Base-by-base conservation (phyloP, 2,888 invertebrate species). In the Limnephilus marmoratus region DNA sequence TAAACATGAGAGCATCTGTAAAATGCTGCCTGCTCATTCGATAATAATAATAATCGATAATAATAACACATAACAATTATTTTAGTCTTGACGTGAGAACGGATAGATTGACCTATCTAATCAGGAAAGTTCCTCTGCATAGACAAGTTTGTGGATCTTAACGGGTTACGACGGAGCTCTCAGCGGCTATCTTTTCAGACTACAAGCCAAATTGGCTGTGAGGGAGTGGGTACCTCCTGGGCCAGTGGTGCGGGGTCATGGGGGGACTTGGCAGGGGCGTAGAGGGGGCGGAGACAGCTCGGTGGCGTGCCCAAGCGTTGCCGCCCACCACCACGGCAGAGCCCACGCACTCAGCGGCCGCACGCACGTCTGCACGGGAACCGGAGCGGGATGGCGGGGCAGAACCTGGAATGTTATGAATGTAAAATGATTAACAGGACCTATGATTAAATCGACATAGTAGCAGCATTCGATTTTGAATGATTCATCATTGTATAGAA, bases 201-300 rank as follows among this genome's bases (percentile, higher is more conserved):
- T 83, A 24, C 34, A 34, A n/a, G 41, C 34, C 24, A 24, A 83
- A 37, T 12, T 37, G 9, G 68, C 15, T 49, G 13, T 49, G 15
- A 18, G 68, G 7, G 13, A 1, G 18, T 9, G 68, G 18, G 83
- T 92, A 93, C 93, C 93, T 93, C 92, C 95, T 95, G n/a, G 97
- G 96, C 93, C 97, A 97, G 93, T 97, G 97, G 89, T 97, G 97
- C 37, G 98, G 98, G 81, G 98, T 98, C 81, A 97, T 96, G 88
- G 98, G 98, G 86, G 98, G 98, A 83, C 98, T 98, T 80, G 97
- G 95, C 91, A 97, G 96, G 0, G 98, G 98, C 29, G 98, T 98
- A 81, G 96, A 96, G 31, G 98, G 98, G 82, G 98, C 98, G 24
- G 98, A 98, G 89, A 97, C 97, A 18, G 97, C 97, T 41, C 97